Percentiles rank a stretch among this genome's conserved stretches.
Conservation (phyloP, 2,113 vertebrate genomes). For the Pelecanus crispus region DNA sequence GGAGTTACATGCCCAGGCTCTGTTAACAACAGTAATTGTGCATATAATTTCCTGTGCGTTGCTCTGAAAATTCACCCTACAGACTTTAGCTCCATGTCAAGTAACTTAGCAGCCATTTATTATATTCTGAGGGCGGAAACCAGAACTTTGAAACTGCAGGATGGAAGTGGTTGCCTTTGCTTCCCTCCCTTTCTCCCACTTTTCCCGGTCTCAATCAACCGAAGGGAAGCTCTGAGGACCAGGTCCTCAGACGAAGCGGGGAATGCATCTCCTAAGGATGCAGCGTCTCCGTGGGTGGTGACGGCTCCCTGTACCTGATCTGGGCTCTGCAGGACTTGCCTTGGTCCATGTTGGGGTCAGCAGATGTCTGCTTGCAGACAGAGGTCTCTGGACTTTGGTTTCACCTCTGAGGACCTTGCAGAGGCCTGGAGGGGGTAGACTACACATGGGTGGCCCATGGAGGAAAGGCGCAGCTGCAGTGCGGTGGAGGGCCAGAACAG, state of each 20-base stretch:
- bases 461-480: neutral
- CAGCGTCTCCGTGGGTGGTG: neutral
- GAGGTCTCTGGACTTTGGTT: neutral
- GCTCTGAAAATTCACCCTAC: constrained; percentile 64
- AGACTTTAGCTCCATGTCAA: constrained; percentile 60
- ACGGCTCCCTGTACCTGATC: neutral
- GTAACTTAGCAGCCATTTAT: constrained; percentile 44
- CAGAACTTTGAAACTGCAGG: neutral
- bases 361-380: neutral
- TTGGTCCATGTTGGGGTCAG: neutral
- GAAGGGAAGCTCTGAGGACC: neutral
- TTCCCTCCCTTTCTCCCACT: neutral
- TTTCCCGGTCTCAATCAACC: neutral
- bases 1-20: constrained; percentile 70
- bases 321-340: neutral
- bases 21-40: constrained; percentile 74
- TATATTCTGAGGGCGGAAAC: neutral
- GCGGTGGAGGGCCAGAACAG: neutral
- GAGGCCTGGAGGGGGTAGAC: neutral
- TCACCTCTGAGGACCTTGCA: neutral
- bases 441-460: neutral
- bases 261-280: neutral
- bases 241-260: neutral
- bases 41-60: constrained; percentile 67
- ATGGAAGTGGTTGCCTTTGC: accelerated